Evolutionary conservation across 2,888 invertebrate genomes (phyloP).

Genomic region (Blera fallax): DNA sequence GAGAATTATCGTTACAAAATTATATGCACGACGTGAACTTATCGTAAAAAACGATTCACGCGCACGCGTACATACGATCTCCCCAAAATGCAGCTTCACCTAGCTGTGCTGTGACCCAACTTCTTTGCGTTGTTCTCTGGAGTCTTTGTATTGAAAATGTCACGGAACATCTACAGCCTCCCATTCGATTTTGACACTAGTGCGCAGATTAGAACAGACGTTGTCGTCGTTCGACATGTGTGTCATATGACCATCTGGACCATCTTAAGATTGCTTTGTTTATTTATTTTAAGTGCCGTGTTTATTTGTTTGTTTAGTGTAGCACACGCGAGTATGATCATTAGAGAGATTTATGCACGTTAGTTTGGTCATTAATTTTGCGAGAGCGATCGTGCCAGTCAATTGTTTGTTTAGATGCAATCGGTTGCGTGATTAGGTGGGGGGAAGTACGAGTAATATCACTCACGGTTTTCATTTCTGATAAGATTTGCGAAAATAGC

Average conservation of each 20-base stretch:
- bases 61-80: slow-evolving; percentile 62
- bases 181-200: slow-evolving; percentile 48
- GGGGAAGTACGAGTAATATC: background rate
- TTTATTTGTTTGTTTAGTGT: slow-evolving; percentile 54
- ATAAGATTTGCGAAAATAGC: background rate
- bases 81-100: slow-evolving; percentile 23
- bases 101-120: slow-evolving; percentile 24
- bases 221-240: slow-evolving; percentile 13
- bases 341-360: slow-evolving; percentile 52
- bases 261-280: slow-evolving; percentile 15
- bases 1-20: slow-evolving; percentile 58
- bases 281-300: slow-evolving; percentile 2
- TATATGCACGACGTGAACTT: slow-evolving; percentile 66
- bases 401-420: background rate
- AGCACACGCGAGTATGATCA: slow-evolving; percentile 47
- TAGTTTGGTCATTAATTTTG: slow-evolving; percentile 36
- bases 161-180: slow-evolving; percentile 28
- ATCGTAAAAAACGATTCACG: slow-evolving; percentile 70
- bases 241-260: slow-evolving; percentile 60
- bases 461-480: background rate
- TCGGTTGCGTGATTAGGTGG: background rate
- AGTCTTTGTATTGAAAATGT: slow-evolving; percentile 47
- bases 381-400: slow-evolving; percentile 40
- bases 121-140: background rate
- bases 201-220: slow-evolving; percentile 44